Percentiles rank a stretch among this genome's conserved stretches.
phyloP scores from a whole-genome alignment of 1,140 invertebrate species.

The Sitophilus oryzae region DNA sequence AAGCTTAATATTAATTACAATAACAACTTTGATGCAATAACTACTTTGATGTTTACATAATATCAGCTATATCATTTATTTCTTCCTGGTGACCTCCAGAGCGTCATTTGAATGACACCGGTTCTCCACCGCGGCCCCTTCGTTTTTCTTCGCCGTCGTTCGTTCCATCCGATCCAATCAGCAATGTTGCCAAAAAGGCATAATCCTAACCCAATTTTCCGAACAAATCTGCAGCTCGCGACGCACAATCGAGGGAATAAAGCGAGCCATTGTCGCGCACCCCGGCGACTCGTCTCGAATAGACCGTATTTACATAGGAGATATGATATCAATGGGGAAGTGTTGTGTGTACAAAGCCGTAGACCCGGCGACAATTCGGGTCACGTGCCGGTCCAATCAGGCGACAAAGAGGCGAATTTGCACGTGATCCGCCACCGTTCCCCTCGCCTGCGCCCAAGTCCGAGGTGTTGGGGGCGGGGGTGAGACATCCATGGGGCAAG shows the following conservation, averaged over 20 bases:
- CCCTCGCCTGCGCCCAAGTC: no score
- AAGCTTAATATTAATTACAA: no score
- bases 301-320: conserved; percentile 25
- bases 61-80: no score
- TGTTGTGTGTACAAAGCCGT: conserved; percentile 28
- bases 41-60: no score
- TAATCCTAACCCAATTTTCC: conserved; percentile 14
- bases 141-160: no score
- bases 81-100: no score
- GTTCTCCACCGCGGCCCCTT: no score
- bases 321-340: conserved; percentile 27
- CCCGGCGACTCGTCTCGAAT: conserved; percentile 17
- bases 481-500: no score
- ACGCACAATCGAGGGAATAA: conserved; percentile 13
- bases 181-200: background rate
- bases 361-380: conserved; percentile 33
- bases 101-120: no score
- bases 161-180: no score
- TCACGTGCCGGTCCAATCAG: conserved; percentile 40
- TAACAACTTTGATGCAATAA: no score
- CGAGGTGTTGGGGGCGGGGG: no score
- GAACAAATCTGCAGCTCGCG: conserved; percentile 19
- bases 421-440: conserved; percentile 37
- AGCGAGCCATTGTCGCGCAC: conserved; percentile 11
- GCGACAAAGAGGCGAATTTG: conserved; percentile 38